Base-by-base conservation (phyloP, 1,140 invertebrate species). In the Bombus cullumanus region DNA sequence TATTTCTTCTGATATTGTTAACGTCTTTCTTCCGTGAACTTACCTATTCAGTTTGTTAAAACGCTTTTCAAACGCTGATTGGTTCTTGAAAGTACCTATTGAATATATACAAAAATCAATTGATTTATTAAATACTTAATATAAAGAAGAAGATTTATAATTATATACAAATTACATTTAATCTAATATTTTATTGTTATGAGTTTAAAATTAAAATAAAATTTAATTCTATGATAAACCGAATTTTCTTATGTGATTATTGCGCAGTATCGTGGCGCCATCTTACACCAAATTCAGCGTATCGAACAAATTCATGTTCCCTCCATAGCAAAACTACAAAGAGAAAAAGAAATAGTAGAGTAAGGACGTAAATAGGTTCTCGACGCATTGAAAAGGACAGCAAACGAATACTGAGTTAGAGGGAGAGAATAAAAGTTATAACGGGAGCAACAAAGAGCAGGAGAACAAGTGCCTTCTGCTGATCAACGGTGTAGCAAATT, bases 401-500 rank as follows among this genome's bases (percentile, higher is more conserved):
- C 57, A 39, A 69, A 68, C 43, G 22, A 69, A 34, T 34, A 12
- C 57, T 25, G 22, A 12, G 13, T 41, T 12, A 4, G 28, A 83
- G 34, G 1, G 22, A 80, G 66, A 62, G 53, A 59, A 62, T 59
- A 72, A 2, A 75, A 57, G 57, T 25, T 59, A 41, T n/a, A 53
- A 66, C 12, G 43, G 3, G 59, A 66, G 31, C 34, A 22, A 74
- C 8, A 28, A 37, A 73, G n/a, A 31, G 41, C 37, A 75, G n/a
- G 34, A 31, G 43, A 73, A 81, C 57, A 77, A 83, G 73, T 77
- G 34, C 64, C 18, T 83, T 83, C 62, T 71, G 41, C 57, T 68
- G 34, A 66, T 81, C 34, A 53, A 34, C 71, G 71, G 69, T 72
- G 37, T 66, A 68, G n/a, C 59, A 81, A 85, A 81, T 74, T 81